phyloP scores from a whole-genome alignment of 2,797 vertebrate species.

The Sebastolobus alascanus region DNA sequence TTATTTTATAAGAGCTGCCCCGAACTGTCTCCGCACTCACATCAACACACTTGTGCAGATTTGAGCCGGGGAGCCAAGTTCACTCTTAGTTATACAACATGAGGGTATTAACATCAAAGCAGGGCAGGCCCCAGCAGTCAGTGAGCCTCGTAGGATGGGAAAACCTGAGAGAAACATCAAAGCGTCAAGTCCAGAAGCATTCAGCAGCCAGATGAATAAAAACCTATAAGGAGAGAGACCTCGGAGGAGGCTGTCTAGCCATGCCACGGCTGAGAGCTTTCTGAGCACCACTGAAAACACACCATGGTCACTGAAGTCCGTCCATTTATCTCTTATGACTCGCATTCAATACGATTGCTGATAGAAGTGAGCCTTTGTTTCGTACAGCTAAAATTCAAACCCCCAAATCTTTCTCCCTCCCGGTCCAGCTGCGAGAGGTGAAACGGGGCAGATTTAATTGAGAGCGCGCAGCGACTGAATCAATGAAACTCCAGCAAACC shows the following conservation, averaged over 20 bases:
- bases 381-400: constrained; percentile 9
- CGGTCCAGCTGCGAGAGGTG: constrained; percentile 2
- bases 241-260: constrained; percentile 19
- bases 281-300: constrained; percentile 23
- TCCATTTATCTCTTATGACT: constrained; percentile 15
- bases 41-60: constrained; percentile 4
- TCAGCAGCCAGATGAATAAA: constrained; percentile 13
- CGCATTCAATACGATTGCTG: background rate
- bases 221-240: constrained; percentile 17
- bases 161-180: constrained; percentile 55
- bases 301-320: constrained; percentile 40
- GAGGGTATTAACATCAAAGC: constrained; percentile 31
- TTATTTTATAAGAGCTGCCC: constrained; percentile 28
- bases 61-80: constrained; percentile 30
- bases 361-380: constrained; percentile 1
- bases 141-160: constrained; percentile 28
- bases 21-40: background rate
- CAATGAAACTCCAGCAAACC: background rate
- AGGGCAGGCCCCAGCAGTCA: constrained; percentile 32
- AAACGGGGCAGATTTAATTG: constrained; percentile 4
- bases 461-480: background rate
- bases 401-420: background rate
- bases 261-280: constrained; percentile 38
- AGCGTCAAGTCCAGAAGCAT: constrained; percentile 42
- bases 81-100: constrained; percentile 28